Conservation (phyloP, 2,888 invertebrate species). For the Eurytoma californica region DNA sequence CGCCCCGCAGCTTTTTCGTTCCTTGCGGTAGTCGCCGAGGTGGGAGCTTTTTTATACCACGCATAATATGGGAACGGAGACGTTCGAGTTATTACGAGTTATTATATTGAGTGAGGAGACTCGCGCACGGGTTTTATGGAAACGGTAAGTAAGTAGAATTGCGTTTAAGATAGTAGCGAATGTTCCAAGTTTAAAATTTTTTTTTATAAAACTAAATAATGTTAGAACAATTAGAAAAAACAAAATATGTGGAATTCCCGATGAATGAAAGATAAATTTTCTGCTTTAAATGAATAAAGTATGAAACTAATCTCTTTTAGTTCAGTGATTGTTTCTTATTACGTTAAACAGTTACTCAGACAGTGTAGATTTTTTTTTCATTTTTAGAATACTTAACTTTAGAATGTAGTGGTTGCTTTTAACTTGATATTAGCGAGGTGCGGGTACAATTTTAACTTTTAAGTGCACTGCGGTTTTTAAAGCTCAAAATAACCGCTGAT, state of each 20-base stretch:
- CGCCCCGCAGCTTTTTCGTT: conserved; percentile 26
- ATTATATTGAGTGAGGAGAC: background rate
- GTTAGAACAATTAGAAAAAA: too few relatives aligned
- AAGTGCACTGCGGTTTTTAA: conserved; percentile 16
- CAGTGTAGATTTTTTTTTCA: too few relatives aligned
- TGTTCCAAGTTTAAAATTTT: too few relatives aligned
- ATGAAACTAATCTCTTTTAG: too few relatives aligned
- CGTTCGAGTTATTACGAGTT: conserved; percentile 50
- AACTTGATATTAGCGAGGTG: conserved; percentile 1
- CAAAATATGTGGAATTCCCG: too few relatives aligned
- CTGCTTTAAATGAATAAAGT: too few relatives aligned
- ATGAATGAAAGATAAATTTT: too few relatives aligned
- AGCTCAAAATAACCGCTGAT: conserved; percentile 15
- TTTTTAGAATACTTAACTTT: background rate
- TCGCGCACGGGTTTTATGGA: background rate
- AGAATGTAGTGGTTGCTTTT: background rate
- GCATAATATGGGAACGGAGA: conserved; percentile 47
- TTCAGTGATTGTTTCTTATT: too few relatives aligned
- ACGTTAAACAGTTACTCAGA: too few relatives aligned
- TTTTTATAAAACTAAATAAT: too few relatives aligned
- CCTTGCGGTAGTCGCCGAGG: conserved; percentile 3
- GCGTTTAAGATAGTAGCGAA: too few relatives aligned
- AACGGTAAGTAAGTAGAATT: too few relatives aligned
- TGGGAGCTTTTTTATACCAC: conserved; percentile 52
- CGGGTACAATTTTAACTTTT: conserved; percentile 12